Conservation (phyloP, 2,888 invertebrate species). For the Epiblema foenella region DNA sequence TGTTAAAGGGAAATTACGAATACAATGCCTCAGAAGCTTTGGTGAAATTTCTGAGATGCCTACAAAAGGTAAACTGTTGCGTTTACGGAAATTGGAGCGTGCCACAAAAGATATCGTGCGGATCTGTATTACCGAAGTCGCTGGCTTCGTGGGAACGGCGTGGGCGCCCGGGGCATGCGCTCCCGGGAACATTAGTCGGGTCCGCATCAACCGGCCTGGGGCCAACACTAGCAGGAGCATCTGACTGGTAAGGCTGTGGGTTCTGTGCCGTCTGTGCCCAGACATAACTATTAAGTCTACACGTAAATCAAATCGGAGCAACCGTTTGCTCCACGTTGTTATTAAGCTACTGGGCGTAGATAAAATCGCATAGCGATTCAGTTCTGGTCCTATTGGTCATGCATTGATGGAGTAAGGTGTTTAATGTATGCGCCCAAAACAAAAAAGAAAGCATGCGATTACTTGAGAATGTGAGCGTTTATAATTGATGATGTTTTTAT, state of each 20-base stretch:
- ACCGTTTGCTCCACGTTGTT: constrained; percentile 5
- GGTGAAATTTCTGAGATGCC: constrained; percentile 22
- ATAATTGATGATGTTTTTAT: constrained; percentile 13
- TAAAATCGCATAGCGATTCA: constrained; percentile 2
- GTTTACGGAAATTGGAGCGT: constrained; percentile 37
- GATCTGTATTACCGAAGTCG: constrained; percentile 47
- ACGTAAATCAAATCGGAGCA: constrained; percentile 10
- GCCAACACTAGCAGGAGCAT: constrained; percentile 10
- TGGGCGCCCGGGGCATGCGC: constrained; percentile 57
- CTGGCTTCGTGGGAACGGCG: constrained; percentile 61
- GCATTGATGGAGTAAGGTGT: constrained; percentile 20
- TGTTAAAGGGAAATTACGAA: constrained; percentile 18
- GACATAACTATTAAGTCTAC: constrained; percentile 26
- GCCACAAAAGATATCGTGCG: constrained; percentile 42
- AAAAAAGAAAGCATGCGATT: constrained; percentile 23
- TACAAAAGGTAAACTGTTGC: constrained; percentile 33
- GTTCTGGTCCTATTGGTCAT: constrained; percentile 8
- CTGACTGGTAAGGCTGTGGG: constrained; percentile 8
- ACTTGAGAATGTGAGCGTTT: constrained; percentile 8
- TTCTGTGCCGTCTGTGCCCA: neutral
- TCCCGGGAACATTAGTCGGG: constrained; percentile 59
- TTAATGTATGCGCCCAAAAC: constrained; percentile 2
- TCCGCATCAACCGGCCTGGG: constrained; percentile 26
- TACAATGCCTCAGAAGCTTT: constrained; percentile 20
- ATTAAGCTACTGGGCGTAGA: constrained; percentile 29